Evolutionary conservation across 2,888 invertebrate genomes (phyloP).

Genomic region (Patella depressa): DNA sequence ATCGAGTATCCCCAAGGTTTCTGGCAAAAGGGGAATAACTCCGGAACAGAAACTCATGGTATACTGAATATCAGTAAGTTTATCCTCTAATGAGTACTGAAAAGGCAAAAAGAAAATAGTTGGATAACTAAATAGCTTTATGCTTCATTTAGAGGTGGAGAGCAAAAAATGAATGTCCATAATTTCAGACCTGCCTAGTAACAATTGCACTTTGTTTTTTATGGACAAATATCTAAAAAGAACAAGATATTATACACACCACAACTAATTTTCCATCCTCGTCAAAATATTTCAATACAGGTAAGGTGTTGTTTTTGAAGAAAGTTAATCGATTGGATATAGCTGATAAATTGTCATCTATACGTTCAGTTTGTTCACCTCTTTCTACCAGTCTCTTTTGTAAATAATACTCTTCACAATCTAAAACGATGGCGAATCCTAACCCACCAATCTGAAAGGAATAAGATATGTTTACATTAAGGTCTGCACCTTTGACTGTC

Average conservation of each 20-base stretch:
- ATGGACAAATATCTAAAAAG: neutral
- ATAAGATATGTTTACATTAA: neutral
- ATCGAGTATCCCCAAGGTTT: no score
- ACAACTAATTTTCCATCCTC: conserved; percentile 59
- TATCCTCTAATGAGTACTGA: no score
- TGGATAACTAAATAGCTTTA: no score
- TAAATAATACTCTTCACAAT: conserved; percentile 65
- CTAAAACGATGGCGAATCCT: conserved; percentile 61
- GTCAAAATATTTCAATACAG: conserved; percentile 63
- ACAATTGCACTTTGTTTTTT: neutral
- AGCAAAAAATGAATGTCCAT: conserved; percentile 32
- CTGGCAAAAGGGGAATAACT: no score
- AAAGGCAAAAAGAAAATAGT: no score
- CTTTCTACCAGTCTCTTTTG: conserved; percentile 53
- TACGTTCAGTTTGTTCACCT: conserved; percentile 46
- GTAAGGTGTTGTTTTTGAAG: conserved; percentile 65
- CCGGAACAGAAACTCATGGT: no score
- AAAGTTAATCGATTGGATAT: conserved; percentile 56
- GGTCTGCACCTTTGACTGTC: neutral
- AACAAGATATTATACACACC: conserved; percentile 50
- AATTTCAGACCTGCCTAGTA: neutral
- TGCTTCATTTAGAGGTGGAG: neutral
- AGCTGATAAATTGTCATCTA: conserved; percentile 61
- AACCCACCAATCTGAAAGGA: conserved; percentile 63
- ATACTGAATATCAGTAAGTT: no score